Conservation (phyloP, 92 coral and sea anemone genomes). For the Bergia puertoricense region DNA sequence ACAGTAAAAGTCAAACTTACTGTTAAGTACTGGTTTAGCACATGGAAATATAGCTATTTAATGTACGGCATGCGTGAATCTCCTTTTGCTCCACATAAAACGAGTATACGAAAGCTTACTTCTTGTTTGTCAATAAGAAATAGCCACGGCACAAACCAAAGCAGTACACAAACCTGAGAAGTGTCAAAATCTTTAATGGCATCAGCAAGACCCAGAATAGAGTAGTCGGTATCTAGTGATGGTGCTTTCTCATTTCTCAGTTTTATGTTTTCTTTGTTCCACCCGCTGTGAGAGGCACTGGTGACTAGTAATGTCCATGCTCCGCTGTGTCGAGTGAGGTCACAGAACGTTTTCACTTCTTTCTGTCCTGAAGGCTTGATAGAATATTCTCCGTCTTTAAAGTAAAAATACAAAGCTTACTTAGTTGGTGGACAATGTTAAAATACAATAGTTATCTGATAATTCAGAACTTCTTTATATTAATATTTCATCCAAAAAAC, state of each 20-base stretch:
- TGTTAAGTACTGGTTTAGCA: too few relatives aligned
- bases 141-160: not conserved
- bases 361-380: not conserved
- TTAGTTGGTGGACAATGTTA: not conserved
- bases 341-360: constrained; percentile 7
- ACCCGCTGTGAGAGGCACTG: constrained; percentile 18
- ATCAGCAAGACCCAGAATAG: constrained; percentile 55
- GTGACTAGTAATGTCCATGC: constrained; percentile 21
- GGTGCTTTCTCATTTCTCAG: constrained; percentile 29
- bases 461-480: too few relatives aligned
- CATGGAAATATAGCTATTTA: too few relatives aligned
- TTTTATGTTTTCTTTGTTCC: constrained; percentile 17
- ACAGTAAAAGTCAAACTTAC: too few relatives aligned
- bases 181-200: constrained; percentile 51
- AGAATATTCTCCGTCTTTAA: not conserved
- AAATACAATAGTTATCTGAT: not conserved
- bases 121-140: too few relatives aligned
- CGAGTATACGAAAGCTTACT: too few relatives aligned
- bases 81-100: too few relatives aligned
- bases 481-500: too few relatives aligned
- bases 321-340: constrained; percentile 5
- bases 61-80: too few relatives aligned
- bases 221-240: constrained; percentile 49
- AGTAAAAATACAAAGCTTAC: too few relatives aligned
- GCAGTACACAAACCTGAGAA: constrained; percentile 37